Conservation (phyloP, 2,113 vertebrate genomes). For the Dicrurus megarhynchus region DNA sequence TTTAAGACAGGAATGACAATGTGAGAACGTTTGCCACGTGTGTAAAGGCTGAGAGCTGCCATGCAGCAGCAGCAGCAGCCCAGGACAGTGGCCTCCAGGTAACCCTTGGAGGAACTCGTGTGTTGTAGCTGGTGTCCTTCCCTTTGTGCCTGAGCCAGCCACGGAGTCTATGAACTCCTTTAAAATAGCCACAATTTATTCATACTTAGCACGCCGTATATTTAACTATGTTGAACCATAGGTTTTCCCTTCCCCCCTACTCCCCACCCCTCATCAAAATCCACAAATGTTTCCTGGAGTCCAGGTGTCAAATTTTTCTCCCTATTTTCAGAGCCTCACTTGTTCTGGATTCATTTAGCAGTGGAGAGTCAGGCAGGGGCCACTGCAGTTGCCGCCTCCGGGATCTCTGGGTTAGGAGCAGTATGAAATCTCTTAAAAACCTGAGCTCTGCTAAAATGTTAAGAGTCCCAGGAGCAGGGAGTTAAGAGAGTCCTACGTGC, state of each 20-base stretch:
- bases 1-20: neutral
- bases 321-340: slow-evolving; percentile 39
- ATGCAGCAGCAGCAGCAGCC: neutral
- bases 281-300: slow-evolving; percentile 38
- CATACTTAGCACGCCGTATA: slow-evolving; percentile 47
- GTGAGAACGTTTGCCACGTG: neutral
- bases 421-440: slow-evolving; percentile 13
- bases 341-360: slow-evolving; percentile 51
- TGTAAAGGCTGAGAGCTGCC: neutral
- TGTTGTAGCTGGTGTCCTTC: neutral
- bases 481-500: neutral
- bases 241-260: neutral
- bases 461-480: neutral
- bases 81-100: neutral
- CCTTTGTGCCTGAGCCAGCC: neutral
- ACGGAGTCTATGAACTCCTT: neutral
- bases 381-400: slow-evolving; percentile 19
- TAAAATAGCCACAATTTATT: slow-evolving; percentile 45
- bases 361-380: slow-evolving; percentile 18
- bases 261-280: slow-evolving; percentile 2
- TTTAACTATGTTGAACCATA: neutral
- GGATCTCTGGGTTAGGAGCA: neutral
- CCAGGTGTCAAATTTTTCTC: slow-evolving; percentile 49
- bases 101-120: neutral
- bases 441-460: slow-evolving; percentile 15